Percentiles rank a stretch among this genome's conserved stretches.
Evolutionary conservation across 2,888 invertebrate genomes (phyloP).

Genomic region (Spialia ferax): DNA sequence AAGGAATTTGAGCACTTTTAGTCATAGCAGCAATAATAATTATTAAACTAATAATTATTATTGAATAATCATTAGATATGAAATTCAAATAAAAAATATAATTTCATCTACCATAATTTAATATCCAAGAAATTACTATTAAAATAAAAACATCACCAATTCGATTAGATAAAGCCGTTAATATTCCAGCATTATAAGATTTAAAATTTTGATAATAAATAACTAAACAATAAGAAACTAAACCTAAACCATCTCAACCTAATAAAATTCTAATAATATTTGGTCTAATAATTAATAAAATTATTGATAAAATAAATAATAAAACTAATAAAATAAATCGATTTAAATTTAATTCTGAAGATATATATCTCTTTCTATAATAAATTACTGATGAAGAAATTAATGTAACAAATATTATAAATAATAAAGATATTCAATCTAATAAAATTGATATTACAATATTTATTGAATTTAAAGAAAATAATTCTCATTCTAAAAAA

Average conservation of each 20-base stretch:
- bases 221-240: constrained; percentile 90
- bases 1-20: constrained; percentile 94
- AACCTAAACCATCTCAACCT: constrained; percentile 91
- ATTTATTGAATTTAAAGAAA: constrained; percentile 77
- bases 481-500: constrained; percentile 86
- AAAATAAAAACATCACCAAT: constrained; percentile 90
- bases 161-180: constrained; percentile 91
- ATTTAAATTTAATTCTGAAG: constrained; percentile 82
- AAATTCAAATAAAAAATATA: constrained; percentile 84
- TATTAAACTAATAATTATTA: constrained; percentile 73
- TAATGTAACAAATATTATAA: constrained; percentile 88
- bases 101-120: constrained; percentile 85
- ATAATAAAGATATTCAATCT: constrained; percentile 89
- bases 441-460: constrained; percentile 86
- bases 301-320: constrained; percentile 89
- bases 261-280: constrained; percentile 90
- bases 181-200: constrained; percentile 90
- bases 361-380: constrained; percentile 89
- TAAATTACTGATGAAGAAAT: constrained; percentile 89
- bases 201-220: constrained; percentile 90
- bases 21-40: constrained; percentile 88
- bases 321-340: constrained; percentile 89
- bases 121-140: constrained; percentile 85
- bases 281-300: constrained; percentile 89
- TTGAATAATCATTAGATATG: constrained; percentile 73